Percentiles rank a stretch among this genome's conserved stretches.
Conservation (phyloP, 2,113 vertebrate genomes). For the Petaurus breviceps region DNA sequence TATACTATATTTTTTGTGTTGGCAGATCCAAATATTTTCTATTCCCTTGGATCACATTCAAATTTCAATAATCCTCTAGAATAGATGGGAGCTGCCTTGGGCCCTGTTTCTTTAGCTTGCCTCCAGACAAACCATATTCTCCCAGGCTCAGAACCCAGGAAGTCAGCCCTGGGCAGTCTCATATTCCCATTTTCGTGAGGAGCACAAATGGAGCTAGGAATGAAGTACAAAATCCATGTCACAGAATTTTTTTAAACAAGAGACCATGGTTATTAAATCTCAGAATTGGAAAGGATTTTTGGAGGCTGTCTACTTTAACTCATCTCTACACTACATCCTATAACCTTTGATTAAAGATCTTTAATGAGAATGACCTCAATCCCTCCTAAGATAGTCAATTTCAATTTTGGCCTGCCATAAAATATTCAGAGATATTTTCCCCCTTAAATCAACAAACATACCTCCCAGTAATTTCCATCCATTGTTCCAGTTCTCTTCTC, state of each 20-base stretch:
- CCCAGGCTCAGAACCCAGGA: background rate
- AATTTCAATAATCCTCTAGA: background rate
- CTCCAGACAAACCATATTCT: background rate
- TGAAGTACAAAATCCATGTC: background rate
- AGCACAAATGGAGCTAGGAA: background rate
- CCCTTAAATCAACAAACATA: background rate
- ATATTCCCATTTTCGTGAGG: background rate
- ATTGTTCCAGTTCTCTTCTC: background rate
- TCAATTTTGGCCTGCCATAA: background rate
- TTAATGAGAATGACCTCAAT: background rate
- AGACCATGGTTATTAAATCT: background rate
- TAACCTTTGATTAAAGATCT: background rate
- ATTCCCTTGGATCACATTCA: background rate
- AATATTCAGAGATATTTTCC: background rate
- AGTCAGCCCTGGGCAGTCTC: background rate
- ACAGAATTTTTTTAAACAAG: background rate
- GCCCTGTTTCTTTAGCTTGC: background rate
- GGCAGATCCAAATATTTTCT: background rate
- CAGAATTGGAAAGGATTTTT: background rate
- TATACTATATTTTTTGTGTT: background rate
- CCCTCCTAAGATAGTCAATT: background rate
- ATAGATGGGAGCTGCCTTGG: background rate
- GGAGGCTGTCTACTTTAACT: background rate
- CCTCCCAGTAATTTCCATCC: background rate
- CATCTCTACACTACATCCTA: background rate